Percentiles rank a stretch among this genome's conserved stretches.
Conservation (phyloP, 2,888 invertebrate species). For the Ceramica pisi region DNA sequence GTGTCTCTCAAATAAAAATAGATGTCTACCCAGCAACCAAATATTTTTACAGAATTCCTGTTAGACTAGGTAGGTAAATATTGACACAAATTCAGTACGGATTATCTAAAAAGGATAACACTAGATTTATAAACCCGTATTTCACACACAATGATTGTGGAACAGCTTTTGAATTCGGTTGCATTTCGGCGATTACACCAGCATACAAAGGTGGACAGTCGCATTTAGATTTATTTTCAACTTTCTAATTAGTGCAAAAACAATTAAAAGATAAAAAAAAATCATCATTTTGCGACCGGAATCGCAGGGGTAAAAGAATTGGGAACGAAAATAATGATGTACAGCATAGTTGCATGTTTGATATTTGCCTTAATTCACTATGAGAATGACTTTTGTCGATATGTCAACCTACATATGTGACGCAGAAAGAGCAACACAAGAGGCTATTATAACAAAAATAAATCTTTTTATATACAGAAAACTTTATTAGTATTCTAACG, state of each 20-base stretch:
- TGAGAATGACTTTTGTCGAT: not conserved
- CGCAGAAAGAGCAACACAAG: not conserved
- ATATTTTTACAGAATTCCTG: not conserved
- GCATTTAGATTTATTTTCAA: conserved; percentile 22
- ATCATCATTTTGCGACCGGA: not conserved
- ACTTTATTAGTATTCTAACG: not conserved
- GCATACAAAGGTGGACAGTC: conserved; percentile 8
- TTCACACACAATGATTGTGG: not conserved
- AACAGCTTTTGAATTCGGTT: conserved; percentile 7
- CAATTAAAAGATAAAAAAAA: not conserved
- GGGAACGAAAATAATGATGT: not conserved
- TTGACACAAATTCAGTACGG: not conserved
- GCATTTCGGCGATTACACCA: conserved; percentile 23
- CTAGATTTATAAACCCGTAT: conserved; percentile 4
- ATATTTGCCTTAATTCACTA: not conserved
- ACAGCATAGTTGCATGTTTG: not conserved
- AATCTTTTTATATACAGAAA: not conserved
- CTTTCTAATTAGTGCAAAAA: conserved; percentile 1
- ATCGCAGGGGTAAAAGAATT: not conserved
- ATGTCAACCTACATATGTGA: not conserved
- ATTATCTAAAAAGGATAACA: not conserved
- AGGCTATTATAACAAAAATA: not conserved
- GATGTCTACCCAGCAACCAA: no score
- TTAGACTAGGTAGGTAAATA: not conserved
- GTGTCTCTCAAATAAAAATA: not conserved